Evolutionary conservation across 2,888 invertebrate genomes (phyloP).

Genomic region (Phrixothrix hirtus): DNA sequence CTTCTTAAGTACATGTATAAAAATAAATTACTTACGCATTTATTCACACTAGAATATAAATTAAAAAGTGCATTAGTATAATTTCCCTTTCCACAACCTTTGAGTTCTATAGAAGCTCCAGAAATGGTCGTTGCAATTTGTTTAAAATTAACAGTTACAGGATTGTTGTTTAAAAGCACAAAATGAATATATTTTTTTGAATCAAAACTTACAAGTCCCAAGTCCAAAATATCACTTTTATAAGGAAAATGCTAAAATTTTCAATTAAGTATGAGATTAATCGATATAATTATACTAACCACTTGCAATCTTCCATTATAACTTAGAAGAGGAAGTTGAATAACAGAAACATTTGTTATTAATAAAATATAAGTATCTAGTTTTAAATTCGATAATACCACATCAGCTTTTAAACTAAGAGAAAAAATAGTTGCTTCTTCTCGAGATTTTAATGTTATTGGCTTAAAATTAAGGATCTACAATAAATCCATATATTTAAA

Average conservation of each 20-base stretch:
- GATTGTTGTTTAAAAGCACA: conserved; percentile 75
- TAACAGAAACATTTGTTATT: conserved; percentile 74
- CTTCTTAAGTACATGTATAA: too few relatives aligned
- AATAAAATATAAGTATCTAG: conserved; percentile 67
- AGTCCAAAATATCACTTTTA: conserved; percentile 58
- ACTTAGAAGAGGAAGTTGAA: conserved; percentile 70
- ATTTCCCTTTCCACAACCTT: conserved; percentile 64
- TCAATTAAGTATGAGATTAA: too few relatives aligned
- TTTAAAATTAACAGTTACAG: conserved; percentile 68
- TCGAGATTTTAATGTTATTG: conserved; percentile 63
- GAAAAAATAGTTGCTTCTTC: conserved; percentile 63
- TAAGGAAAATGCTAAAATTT: conserved; percentile 44
- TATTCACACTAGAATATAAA: conserved; percentile 52
- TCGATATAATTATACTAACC: too few relatives aligned
- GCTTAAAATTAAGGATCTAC: conserved; percentile 65
- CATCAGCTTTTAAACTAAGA: conserved; percentile 60
- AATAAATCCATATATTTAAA: too few relatives aligned
- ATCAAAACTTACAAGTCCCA: conserved; percentile 69
- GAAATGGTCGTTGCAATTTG: conserved; percentile 65
- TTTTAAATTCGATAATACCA: conserved; percentile 59
- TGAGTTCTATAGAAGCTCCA: conserved; percentile 62
- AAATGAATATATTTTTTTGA: conserved; percentile 71
- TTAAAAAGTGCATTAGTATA: conserved; percentile 48
- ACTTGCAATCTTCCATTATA: conserved; percentile 72
- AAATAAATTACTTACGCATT: conserved; percentile 52